Percentiles rank a stretch among this genome's conserved stretches.
Evolutionary conservation across 2,888 invertebrate genomes (phyloP).

Genomic region (Nephrotoma guestfalica): DNA sequence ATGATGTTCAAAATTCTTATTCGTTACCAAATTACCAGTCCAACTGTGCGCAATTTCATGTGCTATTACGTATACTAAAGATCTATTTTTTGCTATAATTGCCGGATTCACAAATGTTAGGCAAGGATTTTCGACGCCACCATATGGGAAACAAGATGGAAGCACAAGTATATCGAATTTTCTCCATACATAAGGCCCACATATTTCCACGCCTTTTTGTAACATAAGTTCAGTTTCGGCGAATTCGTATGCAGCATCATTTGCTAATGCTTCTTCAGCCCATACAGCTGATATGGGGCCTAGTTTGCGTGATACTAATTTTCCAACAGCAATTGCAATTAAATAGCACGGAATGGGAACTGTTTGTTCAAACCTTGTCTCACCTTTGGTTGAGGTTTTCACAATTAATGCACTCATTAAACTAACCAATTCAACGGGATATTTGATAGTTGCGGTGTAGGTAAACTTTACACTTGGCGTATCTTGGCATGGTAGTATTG

Average conservation of each 20-base stretch:
- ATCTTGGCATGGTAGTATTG: conserved; percentile 85
- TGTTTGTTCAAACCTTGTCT: conserved; percentile 51
- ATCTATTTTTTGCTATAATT: conserved; percentile 68
- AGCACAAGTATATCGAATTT: conserved; percentile 79
- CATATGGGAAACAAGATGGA: conserved; percentile 82
- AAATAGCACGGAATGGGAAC: conserved; percentile 82
- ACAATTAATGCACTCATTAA: conserved; percentile 72
- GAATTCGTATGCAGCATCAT: conserved; percentile 77
- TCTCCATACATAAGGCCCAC: conserved; percentile 85
- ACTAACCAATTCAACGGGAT: conserved; percentile 59
- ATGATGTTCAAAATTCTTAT: conserved; percentile 86
- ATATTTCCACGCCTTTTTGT: conserved; percentile 63
- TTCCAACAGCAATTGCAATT: conserved; percentile 78
- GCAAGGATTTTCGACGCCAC: conserved; percentile 97
- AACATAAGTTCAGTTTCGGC: conserved; percentile 73
- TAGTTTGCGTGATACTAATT: conserved; percentile 54
- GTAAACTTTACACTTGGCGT: conserved; percentile 79
- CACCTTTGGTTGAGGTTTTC: conserved; percentile 23
- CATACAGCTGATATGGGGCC: conserved; percentile 76
- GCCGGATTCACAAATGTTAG: conserved; percentile 92
- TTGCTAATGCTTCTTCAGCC: conserved; percentile 75
- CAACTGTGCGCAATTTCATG: conserved; percentile 95
- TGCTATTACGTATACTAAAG: conserved; percentile 77
- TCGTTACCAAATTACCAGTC: conserved; percentile 92
- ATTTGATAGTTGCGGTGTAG: conserved; percentile 59